A percentile compares a stretch with the other conserved stretches of the same genome.
phyloP scores from a whole-genome alignment of 2,113 vertebrate species.

The Dendrocopos noguchii region DNA sequence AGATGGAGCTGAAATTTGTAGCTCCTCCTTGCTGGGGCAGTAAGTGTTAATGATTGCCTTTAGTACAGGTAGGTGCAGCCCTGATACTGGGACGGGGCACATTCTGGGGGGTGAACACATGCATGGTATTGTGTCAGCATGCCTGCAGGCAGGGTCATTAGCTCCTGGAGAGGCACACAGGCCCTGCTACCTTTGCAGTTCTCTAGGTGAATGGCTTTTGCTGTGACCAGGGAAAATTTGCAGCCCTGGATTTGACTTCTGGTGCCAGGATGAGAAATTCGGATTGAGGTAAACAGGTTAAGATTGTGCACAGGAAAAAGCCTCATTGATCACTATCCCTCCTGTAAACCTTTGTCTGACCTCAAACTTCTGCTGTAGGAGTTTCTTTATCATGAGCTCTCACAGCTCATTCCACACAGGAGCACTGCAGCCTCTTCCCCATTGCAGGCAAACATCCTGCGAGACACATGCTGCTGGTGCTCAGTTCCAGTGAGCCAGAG shows the following conservation, averaged over 20 bases:
- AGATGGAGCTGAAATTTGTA: background rate
- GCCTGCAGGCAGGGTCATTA: background rate
- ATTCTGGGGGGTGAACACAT: background rate
- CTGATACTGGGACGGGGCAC: rapidly evolving
- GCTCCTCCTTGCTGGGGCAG: background rate
- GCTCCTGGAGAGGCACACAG: background rate
- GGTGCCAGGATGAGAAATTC: background rate
- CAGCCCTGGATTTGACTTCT: background rate
- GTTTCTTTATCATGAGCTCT: background rate
- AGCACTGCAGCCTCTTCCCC: background rate
- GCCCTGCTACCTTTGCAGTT: background rate
- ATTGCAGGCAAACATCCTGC: background rate
- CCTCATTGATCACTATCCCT: rapidly evolving
- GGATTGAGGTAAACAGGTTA: background rate
- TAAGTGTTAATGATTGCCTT: background rate
- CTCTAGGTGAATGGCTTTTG: background rate
- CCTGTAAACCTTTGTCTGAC: background rate
- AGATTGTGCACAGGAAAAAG: background rate
- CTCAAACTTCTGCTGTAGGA: background rate
- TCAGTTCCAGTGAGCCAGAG: background rate
- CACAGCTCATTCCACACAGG: background rate
- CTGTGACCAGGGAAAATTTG: background rate
- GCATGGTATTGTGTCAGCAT: background rate
- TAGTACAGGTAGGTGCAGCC: background rate
- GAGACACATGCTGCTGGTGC: background rate